Base-by-base conservation (phyloP, 2,888 invertebrate species). In the Drosophila anomelani region DNA sequence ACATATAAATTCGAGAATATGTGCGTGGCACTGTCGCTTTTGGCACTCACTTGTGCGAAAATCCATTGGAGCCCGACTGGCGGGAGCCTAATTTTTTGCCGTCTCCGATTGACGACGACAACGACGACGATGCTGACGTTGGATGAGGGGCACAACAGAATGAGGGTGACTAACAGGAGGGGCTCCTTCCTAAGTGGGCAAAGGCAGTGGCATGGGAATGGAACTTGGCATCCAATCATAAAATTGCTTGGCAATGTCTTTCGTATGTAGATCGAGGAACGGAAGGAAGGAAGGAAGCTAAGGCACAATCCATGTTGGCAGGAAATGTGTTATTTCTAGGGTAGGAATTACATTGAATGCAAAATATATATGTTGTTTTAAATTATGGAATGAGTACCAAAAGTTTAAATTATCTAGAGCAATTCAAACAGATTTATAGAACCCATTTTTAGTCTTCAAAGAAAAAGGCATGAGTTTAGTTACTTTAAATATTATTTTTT, bases 11-110 rank as follows among this genome's bases (percentile, higher is more conserved):
- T 54, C 41, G 38, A 56, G 29, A 49, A 38, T 71, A 55, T 68
- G 54, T 51, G 55, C 62, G 53, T 58, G 58, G 56, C 63, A 67
- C 77, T 83, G 88, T 82, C 80, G 83, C 80, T 86, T 85, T 84
- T 84, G 88, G 86, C 84, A 86, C 89, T 86, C 81, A 79, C 73
- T 87, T 79, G 79, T 89, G 90, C 82, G 85, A 89, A 87, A 89
- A 87, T 76, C 79, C 85, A 80, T 77, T 85, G 93, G 94, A 94
- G 94, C 94, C 94, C 93, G 94, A 90, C 93, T 91, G 93, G 83
- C 93, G 92, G 94, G 94, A 94, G 94, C 94, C 94, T 93, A 73
- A 63, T 82, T 80, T 66, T 75, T 75, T 75, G 59, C 75, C 58
- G 68, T 75, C 69, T 73, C 63, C 72, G 63, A 58, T 64, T 59